Base-by-base conservation (phyloP, 2,797 vertebrate species). In the Pelochelys cantorii region DNA sequence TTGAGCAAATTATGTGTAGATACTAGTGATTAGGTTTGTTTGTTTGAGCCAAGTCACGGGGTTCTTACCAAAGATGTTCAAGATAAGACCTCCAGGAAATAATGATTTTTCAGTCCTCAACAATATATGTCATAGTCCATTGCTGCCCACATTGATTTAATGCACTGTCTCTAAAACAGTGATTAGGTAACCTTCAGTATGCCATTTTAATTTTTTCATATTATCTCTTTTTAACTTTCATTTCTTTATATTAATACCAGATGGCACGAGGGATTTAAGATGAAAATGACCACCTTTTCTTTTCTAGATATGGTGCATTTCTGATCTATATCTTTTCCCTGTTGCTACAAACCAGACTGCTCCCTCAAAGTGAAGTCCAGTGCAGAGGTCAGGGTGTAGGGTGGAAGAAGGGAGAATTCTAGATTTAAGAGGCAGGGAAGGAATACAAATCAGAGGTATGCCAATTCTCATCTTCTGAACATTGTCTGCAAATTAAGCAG, bases 341-440 rank as follows among this genome's bases (percentile, higher is more conserved):
- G 37, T 37, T 81, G 25, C 48, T 48, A 29, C 42, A 42, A 81
- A 3, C 25, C 60, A 13, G 1, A 3, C 48, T 22, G 84, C 7
- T 60, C 3, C 27, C 90, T 89, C 59, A n/a, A 5, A 86, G 25
- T 77, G 37, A 77, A 86, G 10, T 56, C 68, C 81, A 74, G 5
- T 25, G 8, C 71, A 79, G 71, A 84, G 53, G 82, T 82, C 74
- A 91, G 0, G 0, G 0, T 79, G 52, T 56, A 77, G 22, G 3
- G 78, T 93, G 52, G 60, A 74, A 48, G 17, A 53, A 85, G 37
- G 53, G 71, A 77, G 75, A 48, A 74, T 11, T 14, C 10, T 68
- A 71, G 54, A 48, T 88, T 71, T 92, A 71, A 85, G 52, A 27
- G 91, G 60, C 6, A 79, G 11, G 5, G 34, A 22, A 37, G 12